Evolutionary conservation across 2,888 invertebrate species (phyloP).

Genomic region (Dioctria linearis): DNA sequence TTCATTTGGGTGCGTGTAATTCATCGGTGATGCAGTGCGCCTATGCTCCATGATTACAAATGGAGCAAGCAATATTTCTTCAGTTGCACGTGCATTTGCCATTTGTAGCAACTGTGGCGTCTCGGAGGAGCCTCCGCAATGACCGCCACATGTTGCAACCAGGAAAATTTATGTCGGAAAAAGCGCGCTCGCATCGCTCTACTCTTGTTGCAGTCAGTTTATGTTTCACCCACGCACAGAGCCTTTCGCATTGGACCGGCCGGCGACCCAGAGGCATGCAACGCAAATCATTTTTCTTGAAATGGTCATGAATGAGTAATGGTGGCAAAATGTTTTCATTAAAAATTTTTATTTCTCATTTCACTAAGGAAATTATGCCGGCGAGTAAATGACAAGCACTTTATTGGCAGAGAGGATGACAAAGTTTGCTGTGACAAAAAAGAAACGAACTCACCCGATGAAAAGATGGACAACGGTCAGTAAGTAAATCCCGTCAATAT

Average conservation of each 20-base stretch:
- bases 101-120: conserved; percentile 15
- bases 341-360: too few species aligned
- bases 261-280: background rate
- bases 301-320: conserved; percentile 32
- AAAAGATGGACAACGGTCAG: background rate
- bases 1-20: conserved; percentile 4
- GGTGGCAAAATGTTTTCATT: conserved; percentile 17
- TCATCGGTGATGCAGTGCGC: background rate
- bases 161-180: conserved; percentile 15
- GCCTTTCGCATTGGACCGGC: conserved; percentile 15
- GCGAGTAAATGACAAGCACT: too few species aligned
- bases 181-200: too few species aligned
- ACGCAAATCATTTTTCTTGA: conserved; percentile 2
- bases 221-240: conserved; percentile 17
- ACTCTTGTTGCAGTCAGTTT: background rate
- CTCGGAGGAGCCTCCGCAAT: conserved; percentile 21
- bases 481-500: too few species aligned
- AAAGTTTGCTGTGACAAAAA: background rate
- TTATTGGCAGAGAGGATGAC: background rate
- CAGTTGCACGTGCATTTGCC: conserved; percentile 28
- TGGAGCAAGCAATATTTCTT: background rate
- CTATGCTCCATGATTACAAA: too few species aligned
- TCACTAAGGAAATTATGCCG: too few species aligned
- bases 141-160: conserved; percentile 19
- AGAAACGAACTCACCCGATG: background rate